phyloP scores from a whole-genome alignment of 2,888 invertebrate genomes.

The Ormia ochracea region DNA sequence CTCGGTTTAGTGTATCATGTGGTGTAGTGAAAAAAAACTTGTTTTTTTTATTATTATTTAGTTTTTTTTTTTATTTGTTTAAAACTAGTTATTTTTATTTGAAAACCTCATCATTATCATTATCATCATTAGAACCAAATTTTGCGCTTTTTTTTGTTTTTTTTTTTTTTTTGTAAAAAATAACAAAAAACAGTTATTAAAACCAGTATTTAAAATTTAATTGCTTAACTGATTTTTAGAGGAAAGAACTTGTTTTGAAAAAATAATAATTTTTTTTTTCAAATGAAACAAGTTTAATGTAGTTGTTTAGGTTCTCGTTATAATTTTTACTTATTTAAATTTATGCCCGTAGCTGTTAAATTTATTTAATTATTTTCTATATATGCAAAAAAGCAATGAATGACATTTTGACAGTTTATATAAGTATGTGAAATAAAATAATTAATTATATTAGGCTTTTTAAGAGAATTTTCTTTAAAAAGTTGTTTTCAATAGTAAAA shows the following conservation, averaged over 20 bases:
- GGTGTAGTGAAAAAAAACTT: slow-evolving; percentile 2
- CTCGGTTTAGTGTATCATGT: slow-evolving; percentile 21
- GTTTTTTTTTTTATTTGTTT: slow-evolving; percentile 16
- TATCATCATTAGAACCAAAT: slow-evolving; percentile 25
- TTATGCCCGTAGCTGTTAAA: not conserved
- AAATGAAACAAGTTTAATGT: not conserved
- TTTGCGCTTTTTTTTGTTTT: slow-evolving; percentile 34
- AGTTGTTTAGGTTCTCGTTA: not conserved
- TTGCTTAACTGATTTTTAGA: slow-evolving; percentile 3
- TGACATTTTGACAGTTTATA: slow-evolving; percentile 40
- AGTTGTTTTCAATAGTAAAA: slow-evolving; percentile 12
- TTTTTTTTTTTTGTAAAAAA: no score
- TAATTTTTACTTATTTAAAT: not conserved
- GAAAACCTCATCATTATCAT: slow-evolving; percentile 22
- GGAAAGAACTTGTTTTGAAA: slow-evolving; percentile 5
- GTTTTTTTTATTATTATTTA: slow-evolving; percentile 25
- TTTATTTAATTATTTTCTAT: not conserved
- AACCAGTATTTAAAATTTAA: slow-evolving; percentile 28
- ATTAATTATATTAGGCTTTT: not conserved
- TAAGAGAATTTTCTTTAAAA: slow-evolving; percentile 18
- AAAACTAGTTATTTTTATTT: slow-evolving; percentile 46
- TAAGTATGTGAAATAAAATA: not conserved
- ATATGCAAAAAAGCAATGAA: slow-evolving; percentile 37
- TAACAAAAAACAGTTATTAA: slow-evolving; percentile 54
- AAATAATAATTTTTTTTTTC: slow-evolving; percentile 1